Base-by-base conservation (phyloP, 2,113 vertebrate genomes). In the Gymnorhina tibicen region DNA sequence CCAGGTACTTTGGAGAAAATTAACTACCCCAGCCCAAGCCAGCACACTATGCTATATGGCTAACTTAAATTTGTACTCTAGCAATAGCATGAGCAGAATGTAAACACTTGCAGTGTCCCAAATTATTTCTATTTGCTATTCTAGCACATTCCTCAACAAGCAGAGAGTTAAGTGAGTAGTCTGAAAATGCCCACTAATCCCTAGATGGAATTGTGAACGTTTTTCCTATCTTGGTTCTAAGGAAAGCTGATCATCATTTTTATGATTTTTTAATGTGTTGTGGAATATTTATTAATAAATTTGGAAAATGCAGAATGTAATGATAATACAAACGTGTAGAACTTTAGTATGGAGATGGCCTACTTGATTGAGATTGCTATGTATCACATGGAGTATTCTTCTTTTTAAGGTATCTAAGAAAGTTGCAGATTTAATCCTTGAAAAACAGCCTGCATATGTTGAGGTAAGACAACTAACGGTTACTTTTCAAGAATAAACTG, bases 351-450 rank as follows among this genome's bases (percentile, higher is more conserved):
- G 41, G 30, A 16, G 12, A 53, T 67, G 22, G 10, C 10, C 33
- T 75, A 8, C 24, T 69, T 87, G 39, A 49, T 44, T 63, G 50
- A 70, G 17, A 67, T 68, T 96, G 50, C 50, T 87, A 0, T 35
- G 4, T 68, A 16, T 95, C 33, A 91, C 11, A 12, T 24, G 8
- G 37, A 76, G 32, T 91, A 37, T 55, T 95, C 41, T 91, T 89
- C 76, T 95, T 91, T 94, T 97, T 27, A 82, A 99, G 99, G 99
- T 99, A 79, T 99, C 99, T 87, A 99, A 99, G 98, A 99, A 99
- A 97, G 99, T 99, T 49, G 99, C 99, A 17, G 99, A 99, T 98
- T 98, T 99, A 96, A 99, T 99, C 96, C 98, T 99, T 97, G 99
- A 99, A 97, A 99, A 99, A 94, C 99, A 99, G 95, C 99, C 99